Conservation (phyloP, 2,888 invertebrate species). For the Perdita meconis region DNA sequence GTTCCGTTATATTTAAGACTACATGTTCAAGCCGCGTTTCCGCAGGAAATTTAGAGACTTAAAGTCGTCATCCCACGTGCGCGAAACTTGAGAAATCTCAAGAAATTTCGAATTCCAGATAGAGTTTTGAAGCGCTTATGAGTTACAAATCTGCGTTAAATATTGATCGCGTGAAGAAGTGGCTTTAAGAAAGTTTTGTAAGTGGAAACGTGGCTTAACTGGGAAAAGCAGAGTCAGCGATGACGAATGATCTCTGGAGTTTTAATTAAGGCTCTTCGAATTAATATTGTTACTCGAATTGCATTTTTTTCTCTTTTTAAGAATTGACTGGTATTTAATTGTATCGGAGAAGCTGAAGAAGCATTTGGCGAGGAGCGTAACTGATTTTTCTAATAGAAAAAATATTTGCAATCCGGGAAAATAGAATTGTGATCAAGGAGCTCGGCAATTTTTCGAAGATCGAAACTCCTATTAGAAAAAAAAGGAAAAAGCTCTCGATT, state of each 20-base stretch:
- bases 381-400: neutral
- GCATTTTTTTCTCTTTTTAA: neutral
- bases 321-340: conserved; percentile 10
- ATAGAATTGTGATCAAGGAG: neutral
- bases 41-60: no score
- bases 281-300: neutral
- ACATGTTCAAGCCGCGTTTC: neutral
- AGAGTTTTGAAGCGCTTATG: no score
- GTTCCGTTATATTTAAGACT: conserved; percentile 39
- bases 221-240: neutral
- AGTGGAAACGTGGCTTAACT: neutral
- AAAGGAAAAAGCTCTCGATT: neutral
- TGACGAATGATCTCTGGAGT: neutral
- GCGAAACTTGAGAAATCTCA: neutral
- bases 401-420: neutral
- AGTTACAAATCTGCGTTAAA: no score
- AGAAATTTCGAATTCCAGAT: no score
- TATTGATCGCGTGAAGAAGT: neutral
- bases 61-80: neutral
- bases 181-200: neutral
- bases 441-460: neutral
- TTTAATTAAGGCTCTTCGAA: neutral
- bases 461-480: neutral
- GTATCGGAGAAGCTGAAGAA: neutral
- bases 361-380: neutral